A percentile compares a stretch with the other conserved stretches of the same genome.
Evolutionary conservation across 2,888 invertebrate species (phyloP).

Genomic region (Diarsia dahlii): DNA sequence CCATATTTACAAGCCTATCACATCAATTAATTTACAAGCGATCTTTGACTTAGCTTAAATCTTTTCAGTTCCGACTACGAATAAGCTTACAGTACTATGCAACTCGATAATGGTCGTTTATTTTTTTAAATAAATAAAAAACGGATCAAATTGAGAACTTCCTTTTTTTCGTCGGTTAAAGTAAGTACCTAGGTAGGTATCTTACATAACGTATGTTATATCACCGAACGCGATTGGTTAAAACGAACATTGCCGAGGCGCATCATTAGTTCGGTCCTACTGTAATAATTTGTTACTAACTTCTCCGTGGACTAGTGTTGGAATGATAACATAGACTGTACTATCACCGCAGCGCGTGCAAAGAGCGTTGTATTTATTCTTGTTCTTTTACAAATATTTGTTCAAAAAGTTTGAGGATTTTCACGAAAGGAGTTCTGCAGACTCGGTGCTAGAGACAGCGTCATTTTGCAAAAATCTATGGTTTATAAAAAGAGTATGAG

Average conservation of each 20-base stretch:
- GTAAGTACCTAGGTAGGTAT: neutral
- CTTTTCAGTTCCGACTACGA: constrained; percentile 53
- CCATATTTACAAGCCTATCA: constrained; percentile 53
- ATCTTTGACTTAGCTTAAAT: constrained; percentile 31
- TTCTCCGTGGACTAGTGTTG: constrained; percentile 20
- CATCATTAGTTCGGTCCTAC: constrained; percentile 19
- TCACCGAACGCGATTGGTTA: neutral
- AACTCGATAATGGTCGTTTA: constrained; percentile 5
- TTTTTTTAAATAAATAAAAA: neutral
- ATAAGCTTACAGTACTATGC: constrained; percentile 21
- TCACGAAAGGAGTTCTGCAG: neutral
- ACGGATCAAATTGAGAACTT: no score
- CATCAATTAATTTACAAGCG: constrained; percentile 37
- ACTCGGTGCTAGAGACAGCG: neutral
- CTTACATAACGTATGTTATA: neutral
- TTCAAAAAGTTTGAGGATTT: neutral
- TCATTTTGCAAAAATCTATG: neutral
- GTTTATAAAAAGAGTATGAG: neutral
- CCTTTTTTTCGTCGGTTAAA: no score
- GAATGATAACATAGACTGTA: constrained; percentile 39
- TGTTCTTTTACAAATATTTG: neutral
- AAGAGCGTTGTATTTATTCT: neutral
- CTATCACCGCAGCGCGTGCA: constrained; percentile 14
- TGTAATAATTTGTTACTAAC: constrained; percentile 33
- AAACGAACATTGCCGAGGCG: constrained; percentile 1